Evolutionary conservation across 2,113 vertebrate genomes (phyloP), one percentile per base, ranked within the genome.

Genomic region (Chaetops frenatus): DNA sequence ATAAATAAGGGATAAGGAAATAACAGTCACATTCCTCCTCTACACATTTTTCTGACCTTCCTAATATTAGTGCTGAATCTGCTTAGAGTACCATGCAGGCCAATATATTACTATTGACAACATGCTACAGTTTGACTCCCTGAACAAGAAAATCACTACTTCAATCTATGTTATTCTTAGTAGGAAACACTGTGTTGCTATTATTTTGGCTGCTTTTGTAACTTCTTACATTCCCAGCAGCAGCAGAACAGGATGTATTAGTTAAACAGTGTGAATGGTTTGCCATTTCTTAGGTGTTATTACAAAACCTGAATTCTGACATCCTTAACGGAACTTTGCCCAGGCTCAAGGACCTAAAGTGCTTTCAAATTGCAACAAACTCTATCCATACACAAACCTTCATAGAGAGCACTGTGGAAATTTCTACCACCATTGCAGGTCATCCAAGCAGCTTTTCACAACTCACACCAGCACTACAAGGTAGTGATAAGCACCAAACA

Each of bases 131-230:
- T 95, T 72, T 91, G 69, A 51, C 61, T 95, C 87, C 82, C 74
- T 79, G 81, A 86, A 96, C 60, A 81, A 77, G 82, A 91, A 97
- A 97, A 97, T 86, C 94, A 94, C 86, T 87, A 67, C 65, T 95
- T 95, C 76, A 97, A 85, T 95, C 48, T 90, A 33, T 13, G 20
- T 91, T 96, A 94, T 95, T 98, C 90, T 73, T 80, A 51, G 66
- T 50, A 65, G 81, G 84, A 89, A 94, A 84, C 62, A 65, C 40
- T 14, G 40, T 64, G 65, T 48, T 92, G 60, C 69, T 95, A 80
- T 24, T 92, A 45, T 67, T 90, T 81, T 71, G 69, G 69, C 50
- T 96, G 54, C 79, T 97, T 97, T 95, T 88, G 81, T 81, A 96
- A 81, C 86, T 89, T 81, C 81, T 94, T 93, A 17, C 36, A 42